Base-by-base conservation (phyloP, 1,140 invertebrate genomes). In the Drosophila orosa region DNA sequence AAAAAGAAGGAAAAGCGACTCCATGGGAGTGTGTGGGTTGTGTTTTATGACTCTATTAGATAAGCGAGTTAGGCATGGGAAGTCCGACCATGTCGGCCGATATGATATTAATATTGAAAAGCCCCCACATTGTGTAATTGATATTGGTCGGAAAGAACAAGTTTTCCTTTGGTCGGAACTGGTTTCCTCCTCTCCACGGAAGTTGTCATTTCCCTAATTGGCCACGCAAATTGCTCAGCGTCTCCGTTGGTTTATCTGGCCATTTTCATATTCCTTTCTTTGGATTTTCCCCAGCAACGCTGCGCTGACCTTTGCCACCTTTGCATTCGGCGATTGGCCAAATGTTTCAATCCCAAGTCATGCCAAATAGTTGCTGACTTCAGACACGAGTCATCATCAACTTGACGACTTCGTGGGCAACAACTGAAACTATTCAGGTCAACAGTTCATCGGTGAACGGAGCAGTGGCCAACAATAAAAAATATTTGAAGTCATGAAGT, bases 1-100 rank as follows among this genome's bases (percentile, higher is more conserved):
- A 63, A 35, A 33, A 17, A 9, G 15, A 56, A 24, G n/a, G n/a
- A 42, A 37, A 50, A 52, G 12, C 35, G 42, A 22, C 31, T 24
- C 31, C 25, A n/a, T 35, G 29, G 10, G 17, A 48, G 55, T 61
- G 71, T 65, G 73, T 77, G 65, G 65, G 59, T 48, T 58, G 72
- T 19, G 57, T 61, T 78, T 77, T 89, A 87, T 83, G 84, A 61
- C 83, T 87, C 83, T 89, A 87, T 89, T 87, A 89, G 83, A 80
- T 74, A 89, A 89, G 74, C 39, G 58, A 71, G 33, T 50, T 66
- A 66, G 65, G 63, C 63, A 47, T 35, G 44, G 42, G 42, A 66
- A 44, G 33, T 74, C 31, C 15, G 45, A 19, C 40, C 66, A 58
- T 80, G 31, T 62, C 13, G 35, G 24, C 45, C 54, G 56, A 74